Evolutionary conservation across 2,113 vertebrate genomes (phyloP), one percentile per base, ranked within the genome.

Genomic region (Tapirus terrestris): DNA sequence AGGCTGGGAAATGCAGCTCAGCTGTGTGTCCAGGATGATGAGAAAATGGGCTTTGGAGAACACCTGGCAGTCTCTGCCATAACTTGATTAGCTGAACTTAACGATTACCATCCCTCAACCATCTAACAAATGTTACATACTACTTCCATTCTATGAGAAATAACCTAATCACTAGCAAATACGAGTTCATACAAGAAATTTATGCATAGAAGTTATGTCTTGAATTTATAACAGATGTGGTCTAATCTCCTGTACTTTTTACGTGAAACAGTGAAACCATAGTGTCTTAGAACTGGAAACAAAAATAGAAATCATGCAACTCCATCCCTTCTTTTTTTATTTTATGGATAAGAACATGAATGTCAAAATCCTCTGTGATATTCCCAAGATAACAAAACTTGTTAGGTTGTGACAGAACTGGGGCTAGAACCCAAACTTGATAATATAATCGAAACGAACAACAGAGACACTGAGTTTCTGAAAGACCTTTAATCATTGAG

Each of bases 161-260:
- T 63, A 96, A 77, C 2, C 6, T 39, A 73, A 75, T 51, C 36
- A 77, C 21, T 82, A 68, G 51, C 39, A 95, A 88, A 89, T 9
- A 36, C 1, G 73, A 68, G 58, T 85, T 80, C 27, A 65, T 58
- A 76, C 27, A 60, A 39, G 21, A 91, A 92, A 87, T 76, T 20
- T 67, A 68, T 72, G 20, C 29, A 20, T 63, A 73, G 9, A 84
- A 12, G 13, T 7, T 39, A 48, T 72, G 23, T 56, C n/a, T 82
- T 85, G 29, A 95, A 87, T 92, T 77, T 73, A 87, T 82, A 77
- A 82, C 10, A 76, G 31, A 81, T 76, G 21, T 60, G 88, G 39
- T 63, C 60, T 84, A 58, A 81, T 60, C n/a, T 86, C 36, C 48
- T 82, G 2, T 95, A 21, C 45, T 93, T 94, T 45, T 93, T 89